Conservation (phyloP, 2,888 invertebrate species). For the Drosophila emarginata region DNA sequence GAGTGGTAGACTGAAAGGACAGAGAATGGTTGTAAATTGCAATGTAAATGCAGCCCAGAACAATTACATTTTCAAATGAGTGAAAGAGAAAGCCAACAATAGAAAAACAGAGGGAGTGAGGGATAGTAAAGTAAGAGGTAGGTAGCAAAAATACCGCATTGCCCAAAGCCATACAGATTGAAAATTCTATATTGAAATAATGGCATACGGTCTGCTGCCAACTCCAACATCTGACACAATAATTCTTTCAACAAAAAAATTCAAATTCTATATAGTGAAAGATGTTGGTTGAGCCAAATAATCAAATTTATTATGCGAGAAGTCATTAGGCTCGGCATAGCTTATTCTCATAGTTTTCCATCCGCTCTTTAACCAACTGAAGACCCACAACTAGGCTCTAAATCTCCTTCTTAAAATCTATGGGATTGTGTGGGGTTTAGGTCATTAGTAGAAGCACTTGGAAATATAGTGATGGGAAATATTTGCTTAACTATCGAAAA, state of each 20-base stretch:
- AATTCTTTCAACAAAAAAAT: slow-evolving; percentile 29
- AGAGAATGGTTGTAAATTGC: slow-evolving; percentile 54
- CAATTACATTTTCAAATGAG: slow-evolving; percentile 51
- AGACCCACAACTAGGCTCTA: neutral
- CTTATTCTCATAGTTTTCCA: slow-evolving; percentile 12
- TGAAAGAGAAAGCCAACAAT: slow-evolving; percentile 22
- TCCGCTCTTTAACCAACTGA: neutral
- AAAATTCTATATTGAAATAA: slow-evolving; percentile 51
- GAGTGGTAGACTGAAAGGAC: slow-evolving; percentile 1
- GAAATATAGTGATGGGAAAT: neutral
- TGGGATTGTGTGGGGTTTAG: neutral
- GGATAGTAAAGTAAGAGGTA: neutral
- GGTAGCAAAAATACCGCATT: slow-evolving; percentile 53
- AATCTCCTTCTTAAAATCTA: neutral
- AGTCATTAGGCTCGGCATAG: slow-evolving; percentile 43
- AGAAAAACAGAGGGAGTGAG: slow-evolving; percentile 10
- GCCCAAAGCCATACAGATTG: slow-evolving; percentile 53
- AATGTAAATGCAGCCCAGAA: slow-evolving; percentile 71
- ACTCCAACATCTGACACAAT: slow-evolving; percentile 66
- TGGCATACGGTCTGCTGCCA: slow-evolving; percentile 55
- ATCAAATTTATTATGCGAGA: slow-evolving; percentile 55
- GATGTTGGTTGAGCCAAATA: slow-evolving; percentile 25
- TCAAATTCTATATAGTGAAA: slow-evolving; percentile 3
- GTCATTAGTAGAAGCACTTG: neutral
- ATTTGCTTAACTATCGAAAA: neutral